Percentiles rank a stretch among this genome's conserved stretches.
Conservation (phyloP, 2,113 vertebrate genomes). For the Myotis brandtii region DNA sequence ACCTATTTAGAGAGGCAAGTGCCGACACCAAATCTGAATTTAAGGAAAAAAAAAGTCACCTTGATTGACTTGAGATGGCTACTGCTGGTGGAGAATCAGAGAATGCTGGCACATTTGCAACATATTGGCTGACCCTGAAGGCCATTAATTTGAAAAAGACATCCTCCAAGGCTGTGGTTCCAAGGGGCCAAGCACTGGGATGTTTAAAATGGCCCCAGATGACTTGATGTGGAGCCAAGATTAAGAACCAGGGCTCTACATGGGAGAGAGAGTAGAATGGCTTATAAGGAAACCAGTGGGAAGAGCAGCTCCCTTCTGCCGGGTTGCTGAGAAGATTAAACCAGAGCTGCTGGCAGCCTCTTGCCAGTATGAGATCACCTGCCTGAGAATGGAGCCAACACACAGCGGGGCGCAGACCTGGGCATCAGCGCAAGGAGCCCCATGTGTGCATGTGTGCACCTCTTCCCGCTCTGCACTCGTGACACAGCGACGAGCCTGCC, state of each 20-base stretch:
- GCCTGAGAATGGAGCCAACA: background rate
- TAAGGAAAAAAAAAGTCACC: background rate
- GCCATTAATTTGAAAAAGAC: background rate
- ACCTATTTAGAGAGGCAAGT: background rate
- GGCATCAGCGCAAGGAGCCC: fast-evolving
- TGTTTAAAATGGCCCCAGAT: background rate
- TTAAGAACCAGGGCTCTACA: background rate
- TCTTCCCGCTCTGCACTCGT: background rate
- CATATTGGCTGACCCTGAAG: background rate
- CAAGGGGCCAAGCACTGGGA: background rate
- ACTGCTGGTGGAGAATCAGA: background rate
- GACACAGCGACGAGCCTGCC: background rate
- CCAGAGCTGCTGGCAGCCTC: background rate
- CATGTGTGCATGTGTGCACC: fast-evolving
- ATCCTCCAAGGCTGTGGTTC: background rate
- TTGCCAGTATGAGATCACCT: background rate
- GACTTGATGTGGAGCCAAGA: background rate
- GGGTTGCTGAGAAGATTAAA: background rate
- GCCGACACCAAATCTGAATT: background rate
- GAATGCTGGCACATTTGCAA: background rate
- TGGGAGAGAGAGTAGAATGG: background rate
- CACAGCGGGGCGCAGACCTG: background rate
- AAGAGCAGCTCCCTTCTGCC: background rate
- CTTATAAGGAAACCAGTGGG: background rate
- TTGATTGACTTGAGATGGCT: background rate